Percentiles rank a stretch among this genome's conserved stretches.
phyloP scores from a whole-genome alignment of 1,140 invertebrate species.

The Saccostrea glomerata region DNA sequence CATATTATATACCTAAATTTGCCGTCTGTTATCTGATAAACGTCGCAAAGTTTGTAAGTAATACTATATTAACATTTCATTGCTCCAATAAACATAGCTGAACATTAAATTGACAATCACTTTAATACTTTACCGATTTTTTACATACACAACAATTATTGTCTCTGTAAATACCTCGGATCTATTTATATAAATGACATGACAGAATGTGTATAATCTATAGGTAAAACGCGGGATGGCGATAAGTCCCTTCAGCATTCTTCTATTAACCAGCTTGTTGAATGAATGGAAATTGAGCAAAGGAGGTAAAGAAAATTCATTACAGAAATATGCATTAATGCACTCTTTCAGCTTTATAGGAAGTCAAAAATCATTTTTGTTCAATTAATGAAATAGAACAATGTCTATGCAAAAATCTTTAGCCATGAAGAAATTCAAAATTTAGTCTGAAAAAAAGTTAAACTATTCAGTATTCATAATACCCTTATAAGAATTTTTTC shows the following conservation, averaged over 20 bases:
- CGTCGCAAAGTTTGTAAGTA: background rate
- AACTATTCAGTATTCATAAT: too few species aligned
- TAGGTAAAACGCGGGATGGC: background rate
- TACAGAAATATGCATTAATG: too few species aligned
- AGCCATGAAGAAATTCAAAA: too few species aligned
- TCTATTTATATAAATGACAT: background rate
- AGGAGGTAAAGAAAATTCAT: background rate
- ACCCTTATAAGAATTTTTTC: too few species aligned
- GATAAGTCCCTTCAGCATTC: background rate
- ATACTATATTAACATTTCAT: background rate
- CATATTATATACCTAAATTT: background rate
- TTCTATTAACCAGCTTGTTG: background rate
- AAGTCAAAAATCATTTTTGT: too few species aligned
- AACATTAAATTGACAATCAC: background rate
- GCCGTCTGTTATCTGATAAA: background rate
- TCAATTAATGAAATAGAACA: too few species aligned
- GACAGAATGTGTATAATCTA: background rate
- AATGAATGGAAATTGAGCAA: background rate
- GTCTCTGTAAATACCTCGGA: background rate
- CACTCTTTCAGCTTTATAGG: too few species aligned
- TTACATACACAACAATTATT: background rate
- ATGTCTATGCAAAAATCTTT: too few species aligned
- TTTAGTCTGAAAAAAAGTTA: too few species aligned
- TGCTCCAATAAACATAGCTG: background rate
- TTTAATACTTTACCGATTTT: too few species aligned